phyloP scores from a whole-genome alignment of 2,113 vertebrate species.

The Pelodiscus sinensis region DNA sequence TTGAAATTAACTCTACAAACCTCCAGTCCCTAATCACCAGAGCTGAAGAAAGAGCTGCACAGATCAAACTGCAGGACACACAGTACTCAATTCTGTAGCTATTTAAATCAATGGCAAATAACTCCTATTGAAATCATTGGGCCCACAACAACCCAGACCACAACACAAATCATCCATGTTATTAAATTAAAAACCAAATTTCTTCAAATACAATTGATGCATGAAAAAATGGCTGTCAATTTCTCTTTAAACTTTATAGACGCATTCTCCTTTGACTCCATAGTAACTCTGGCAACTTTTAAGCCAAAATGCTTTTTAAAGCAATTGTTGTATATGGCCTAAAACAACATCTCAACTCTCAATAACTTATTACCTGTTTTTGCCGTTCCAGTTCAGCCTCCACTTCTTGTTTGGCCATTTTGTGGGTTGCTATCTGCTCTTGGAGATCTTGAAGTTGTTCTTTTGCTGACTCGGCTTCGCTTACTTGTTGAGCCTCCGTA shows the following conservation, averaged over 20 bases:
- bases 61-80: background rate
- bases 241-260: background rate
- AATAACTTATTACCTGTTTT: constrained; percentile 85
- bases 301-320: background rate
- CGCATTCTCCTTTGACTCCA: background rate
- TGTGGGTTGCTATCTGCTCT: constrained; percentile 85
- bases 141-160: background rate
- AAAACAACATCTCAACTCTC: background rate
- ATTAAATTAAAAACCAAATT: background rate
- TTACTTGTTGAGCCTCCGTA: constrained; percentile 89
- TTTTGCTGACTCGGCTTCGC: constrained; percentile 88
- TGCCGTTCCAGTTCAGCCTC: constrained; percentile 92
- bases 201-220: background rate
- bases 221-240: background rate
- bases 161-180: background rate
- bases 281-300: background rate
- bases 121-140: background rate
- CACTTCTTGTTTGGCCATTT: constrained; percentile 86
- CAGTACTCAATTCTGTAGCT: background rate
- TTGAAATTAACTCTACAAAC: background rate
- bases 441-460: constrained; percentile 90
- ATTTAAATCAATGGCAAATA: background rate
- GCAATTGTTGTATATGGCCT: background rate
- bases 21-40: background rate
- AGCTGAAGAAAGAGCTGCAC: background rate